These are phyloP conservation scores for Halictus ligatus DNA, from an alignment of 2,888 invertebrate genomes.

Conservation along the genomic window DNA sequence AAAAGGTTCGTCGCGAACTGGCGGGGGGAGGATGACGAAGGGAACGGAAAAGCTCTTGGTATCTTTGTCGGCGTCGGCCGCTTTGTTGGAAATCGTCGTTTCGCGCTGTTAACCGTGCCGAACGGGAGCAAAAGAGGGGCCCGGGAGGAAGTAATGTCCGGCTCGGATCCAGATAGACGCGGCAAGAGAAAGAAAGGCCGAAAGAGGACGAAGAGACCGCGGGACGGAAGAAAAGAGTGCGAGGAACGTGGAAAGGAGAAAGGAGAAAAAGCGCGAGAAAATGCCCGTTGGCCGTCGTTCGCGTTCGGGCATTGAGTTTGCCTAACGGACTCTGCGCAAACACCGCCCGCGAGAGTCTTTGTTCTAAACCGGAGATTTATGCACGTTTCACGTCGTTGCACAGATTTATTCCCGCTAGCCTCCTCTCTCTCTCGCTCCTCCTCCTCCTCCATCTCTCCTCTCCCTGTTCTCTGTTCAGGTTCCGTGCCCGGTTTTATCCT, in stretches of 20 bases:
- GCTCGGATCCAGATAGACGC: conserved; percentile 16
- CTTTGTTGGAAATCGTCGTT: conserved; percentile 57
- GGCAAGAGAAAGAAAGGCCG: conserved; percentile 19
- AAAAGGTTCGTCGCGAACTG: background rate
- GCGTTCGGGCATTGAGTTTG: conserved; percentile 66
- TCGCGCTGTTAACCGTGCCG: conserved; percentile 59
- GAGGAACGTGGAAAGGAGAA: conserved; percentile 16
- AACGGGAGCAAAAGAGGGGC: conserved; percentile 17
- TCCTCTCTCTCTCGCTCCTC: background rate
- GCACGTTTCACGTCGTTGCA: conserved; percentile 57
- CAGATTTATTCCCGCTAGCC: conserved; percentile 60
- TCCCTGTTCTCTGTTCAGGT: background rate
- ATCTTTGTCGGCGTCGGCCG: conserved; percentile 40
- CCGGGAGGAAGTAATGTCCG: conserved; percentile 42
- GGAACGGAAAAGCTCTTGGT: conserved; percentile 45
- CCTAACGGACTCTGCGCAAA: conserved; percentile 69
- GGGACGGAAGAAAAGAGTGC: background rate
- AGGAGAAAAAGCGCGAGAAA: conserved; percentile 46
- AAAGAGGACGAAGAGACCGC: background rate
- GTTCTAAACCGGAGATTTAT: conserved; percentile 70
- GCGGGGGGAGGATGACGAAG: background rate
- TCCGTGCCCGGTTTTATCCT: conserved; percentile 7
- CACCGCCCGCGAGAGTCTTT: conserved; percentile 64
- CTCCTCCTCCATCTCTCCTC: background rate
- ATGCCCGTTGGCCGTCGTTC: conserved; percentile 59